phyloP scores from a whole-genome alignment of 1,140 invertebrate genomes.

The Doryteuthis pealeii region DNA sequence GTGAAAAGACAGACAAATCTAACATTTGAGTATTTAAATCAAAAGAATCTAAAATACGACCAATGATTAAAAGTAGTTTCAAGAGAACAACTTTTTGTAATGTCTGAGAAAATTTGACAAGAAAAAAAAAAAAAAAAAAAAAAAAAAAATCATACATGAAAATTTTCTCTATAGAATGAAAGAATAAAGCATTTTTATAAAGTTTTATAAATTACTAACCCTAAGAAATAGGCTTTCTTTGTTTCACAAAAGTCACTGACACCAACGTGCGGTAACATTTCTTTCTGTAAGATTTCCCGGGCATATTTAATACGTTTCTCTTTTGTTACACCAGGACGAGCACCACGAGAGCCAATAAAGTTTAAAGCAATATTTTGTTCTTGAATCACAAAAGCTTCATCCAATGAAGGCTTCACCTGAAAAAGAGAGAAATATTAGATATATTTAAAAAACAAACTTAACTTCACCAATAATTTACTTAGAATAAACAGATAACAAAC shows the following conservation, averaged over 20 bases:
- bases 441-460: background rate
- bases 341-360: slow-evolving; percentile 96
- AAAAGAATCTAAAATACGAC: too few relatives aligned
- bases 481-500: too few relatives aligned
- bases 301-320: slow-evolving; percentile 99
- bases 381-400: slow-evolving; percentile 99
- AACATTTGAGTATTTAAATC: too few relatives aligned
- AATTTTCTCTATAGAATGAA: background rate
- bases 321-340: slow-evolving; percentile 94
- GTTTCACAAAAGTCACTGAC: slow-evolving; percentile 99
- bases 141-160: background rate
- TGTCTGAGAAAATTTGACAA: background rate
- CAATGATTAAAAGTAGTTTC: too few relatives aligned
- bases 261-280: slow-evolving; percentile 99
- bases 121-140: slow-evolving; percentile 8
- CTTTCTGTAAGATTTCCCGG: slow-evolving; percentile 97
- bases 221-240: slow-evolving; percentile 97
- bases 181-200: too few relatives aligned
- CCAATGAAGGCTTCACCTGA: slow-evolving; percentile 87
- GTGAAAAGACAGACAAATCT: too few relatives aligned
- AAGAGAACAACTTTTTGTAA: too few relatives aligned
- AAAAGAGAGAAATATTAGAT: slow-evolving; percentile 24
- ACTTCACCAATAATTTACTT: too few relatives aligned
- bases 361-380: slow-evolving; percentile 98
- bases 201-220: slow-evolving; percentile 65